phyloP scores from a whole-genome alignment of 2,113 vertebrate species.

The Brachionichthys hirsutus region DNA sequence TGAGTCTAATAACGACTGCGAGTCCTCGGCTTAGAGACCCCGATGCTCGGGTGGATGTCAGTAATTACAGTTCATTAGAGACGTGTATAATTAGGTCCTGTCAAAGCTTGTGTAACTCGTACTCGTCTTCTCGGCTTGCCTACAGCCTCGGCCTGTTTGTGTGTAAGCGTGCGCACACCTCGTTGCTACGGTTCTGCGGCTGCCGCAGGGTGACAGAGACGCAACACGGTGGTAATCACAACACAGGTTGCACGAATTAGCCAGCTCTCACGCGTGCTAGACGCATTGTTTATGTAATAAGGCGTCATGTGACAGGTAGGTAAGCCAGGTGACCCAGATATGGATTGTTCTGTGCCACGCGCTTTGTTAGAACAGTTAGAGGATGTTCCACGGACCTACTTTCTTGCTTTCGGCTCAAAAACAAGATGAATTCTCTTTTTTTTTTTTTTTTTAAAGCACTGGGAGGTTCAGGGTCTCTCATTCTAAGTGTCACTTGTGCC shows the following conservation, averaged over 20 bases:
- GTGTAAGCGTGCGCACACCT: slow-evolving; percentile 44
- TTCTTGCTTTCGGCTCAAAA: slow-evolving; percentile 18
- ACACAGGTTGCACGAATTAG: slow-evolving; percentile 8
- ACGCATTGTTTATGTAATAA: slow-evolving; percentile 21
- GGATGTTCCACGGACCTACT: slow-evolving; percentile 39
- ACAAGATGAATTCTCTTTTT: slow-evolving; percentile 13
- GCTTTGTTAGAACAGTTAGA: neutral
- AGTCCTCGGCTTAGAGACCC: slow-evolving; percentile 68
- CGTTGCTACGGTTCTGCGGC: slow-evolving; percentile 25
- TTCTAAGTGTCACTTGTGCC: neutral
- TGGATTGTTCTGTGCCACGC: slow-evolving; percentile 14
- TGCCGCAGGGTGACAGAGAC: slow-evolving; percentile 51
- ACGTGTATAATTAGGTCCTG: slow-evolving; percentile 74
- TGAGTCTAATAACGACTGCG: slow-evolving; percentile 69
- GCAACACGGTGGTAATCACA: slow-evolving; percentile 41
- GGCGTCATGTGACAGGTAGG: slow-evolving; percentile 25
- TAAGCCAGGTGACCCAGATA: slow-evolving; percentile 31
- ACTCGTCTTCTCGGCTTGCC: slow-evolving; percentile 54
- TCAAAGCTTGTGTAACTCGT: slow-evolving; percentile 70
- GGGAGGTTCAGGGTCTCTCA: neutral
- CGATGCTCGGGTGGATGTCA: slow-evolving; percentile 69
- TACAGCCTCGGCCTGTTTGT: slow-evolving; percentile 29
- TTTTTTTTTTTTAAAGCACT: neutral
- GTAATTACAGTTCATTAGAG: slow-evolving; percentile 80
- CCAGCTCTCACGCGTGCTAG: slow-evolving; percentile 7